Percentiles rank a stretch among this genome's conserved stretches.
Evolutionary conservation across 2,888 invertebrate genomes (phyloP).

Genomic region (Leptopilina syphax): DNA sequence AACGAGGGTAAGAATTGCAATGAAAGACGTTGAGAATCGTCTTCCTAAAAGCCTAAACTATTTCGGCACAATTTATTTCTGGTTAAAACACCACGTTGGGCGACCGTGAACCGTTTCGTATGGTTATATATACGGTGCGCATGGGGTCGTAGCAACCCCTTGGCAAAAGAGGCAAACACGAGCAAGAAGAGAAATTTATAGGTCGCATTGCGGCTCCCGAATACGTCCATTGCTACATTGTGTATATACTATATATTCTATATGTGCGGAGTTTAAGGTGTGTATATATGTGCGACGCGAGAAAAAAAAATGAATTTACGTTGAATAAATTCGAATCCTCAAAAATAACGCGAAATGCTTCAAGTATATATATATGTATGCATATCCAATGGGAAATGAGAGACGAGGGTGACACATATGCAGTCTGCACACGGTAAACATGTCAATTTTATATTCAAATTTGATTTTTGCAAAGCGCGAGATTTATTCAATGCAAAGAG

Average conservation of each 20-base stretch:
- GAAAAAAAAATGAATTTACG: slow-evolving; percentile 16
- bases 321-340: slow-evolving; percentile 30
- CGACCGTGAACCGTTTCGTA: slow-evolving; percentile 37
- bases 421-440: slow-evolving; percentile 36
- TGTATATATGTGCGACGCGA: neutral
- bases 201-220: slow-evolving; percentile 62
- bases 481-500: slow-evolving; percentile 14
- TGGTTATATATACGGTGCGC: slow-evolving; percentile 6
- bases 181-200: slow-evolving; percentile 63
- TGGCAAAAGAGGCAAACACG: slow-evolving; percentile 54
- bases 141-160: slow-evolving; percentile 44
- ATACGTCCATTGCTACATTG: slow-evolving; percentile 50
- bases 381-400: slow-evolving; percentile 12
- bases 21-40: slow-evolving; percentile 26
- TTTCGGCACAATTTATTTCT: slow-evolving; percentile 49
- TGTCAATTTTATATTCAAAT: slow-evolving; percentile 38
- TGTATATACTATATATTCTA: no score
- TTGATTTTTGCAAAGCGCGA: slow-evolving; percentile 13
- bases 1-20: slow-evolving; percentile 17
- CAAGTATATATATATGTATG: neutral
- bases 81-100: slow-evolving; percentile 48
- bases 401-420: slow-evolving; percentile 32
- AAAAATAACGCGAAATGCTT: slow-evolving; percentile 19
- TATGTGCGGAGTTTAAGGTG: slow-evolving; percentile 35
- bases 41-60: slow-evolving; percentile 32